phyloP scores from a whole-genome alignment of 2,113 vertebrate genomes.

The Drymodes brunneopygia region DNA sequence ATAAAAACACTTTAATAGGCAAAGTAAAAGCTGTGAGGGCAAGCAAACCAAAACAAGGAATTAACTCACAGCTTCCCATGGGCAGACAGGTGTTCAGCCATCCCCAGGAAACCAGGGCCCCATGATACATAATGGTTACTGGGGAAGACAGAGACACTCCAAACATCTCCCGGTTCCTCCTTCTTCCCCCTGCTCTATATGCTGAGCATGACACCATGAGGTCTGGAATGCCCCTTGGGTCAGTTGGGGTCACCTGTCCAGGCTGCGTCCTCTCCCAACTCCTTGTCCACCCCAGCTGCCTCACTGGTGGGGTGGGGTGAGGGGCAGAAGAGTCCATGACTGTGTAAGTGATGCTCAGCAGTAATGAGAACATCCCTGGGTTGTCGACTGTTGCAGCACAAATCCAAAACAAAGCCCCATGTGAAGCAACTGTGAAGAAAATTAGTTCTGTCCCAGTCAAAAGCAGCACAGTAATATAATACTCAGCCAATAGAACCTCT shows the following conservation, averaged over 20 bases:
- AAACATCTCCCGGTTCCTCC: too few species aligned
- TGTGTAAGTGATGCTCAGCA: neutral
- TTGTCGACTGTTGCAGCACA: neutral
- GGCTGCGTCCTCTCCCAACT: neutral
- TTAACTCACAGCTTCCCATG: neutral
- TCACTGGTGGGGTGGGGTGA: neutral
- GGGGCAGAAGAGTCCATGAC: neutral
- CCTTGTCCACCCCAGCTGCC: neutral
- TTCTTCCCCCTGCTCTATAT: accelerated
- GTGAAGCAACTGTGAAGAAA: neutral
- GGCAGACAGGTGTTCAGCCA: neutral
- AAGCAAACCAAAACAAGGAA: neutral
- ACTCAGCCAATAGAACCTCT: neutral
- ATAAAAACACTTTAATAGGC: neutral
- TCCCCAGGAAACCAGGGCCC: neutral
- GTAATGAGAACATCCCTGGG: neutral
- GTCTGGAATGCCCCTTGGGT: neutral
- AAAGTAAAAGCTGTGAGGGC: neutral
- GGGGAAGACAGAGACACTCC: neutral
- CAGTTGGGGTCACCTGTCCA: neutral
- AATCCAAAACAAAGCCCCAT: neutral
- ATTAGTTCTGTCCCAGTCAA: neutral
- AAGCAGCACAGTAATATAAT: neutral
- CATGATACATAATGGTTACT: neutral
- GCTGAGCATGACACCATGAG: neutral